Conservation (phyloP, 2,888 invertebrate genomes). For the Sinhomidia bicolor region DNA sequence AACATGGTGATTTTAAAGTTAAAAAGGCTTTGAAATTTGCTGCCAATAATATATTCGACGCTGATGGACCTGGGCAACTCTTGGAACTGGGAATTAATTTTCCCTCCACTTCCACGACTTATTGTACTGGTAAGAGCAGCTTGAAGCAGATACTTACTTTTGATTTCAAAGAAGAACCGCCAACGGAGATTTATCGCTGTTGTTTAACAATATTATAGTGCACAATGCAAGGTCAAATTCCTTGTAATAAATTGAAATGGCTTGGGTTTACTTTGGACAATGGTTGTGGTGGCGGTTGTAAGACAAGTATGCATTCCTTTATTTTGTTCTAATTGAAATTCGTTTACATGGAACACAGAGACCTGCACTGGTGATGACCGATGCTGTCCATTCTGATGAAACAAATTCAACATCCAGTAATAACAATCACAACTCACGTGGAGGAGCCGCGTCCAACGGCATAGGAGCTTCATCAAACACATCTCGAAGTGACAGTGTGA, state of each 20-base stretch:
- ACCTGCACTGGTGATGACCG: conserved; percentile 80
- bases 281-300: not conserved
- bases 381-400: conserved; percentile 77
- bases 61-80: conserved; percentile 72
- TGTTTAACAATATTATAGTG: too few species aligned
- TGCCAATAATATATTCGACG: not conserved
- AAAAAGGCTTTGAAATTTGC: not conserved
- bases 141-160: too few species aligned
- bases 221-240: too few species aligned
- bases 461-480: conserved; percentile 78
- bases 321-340: conserved; percentile 20
- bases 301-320: not conserved
- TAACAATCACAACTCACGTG: not conserved
- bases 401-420: not conserved
- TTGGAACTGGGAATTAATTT: conserved; percentile 80
- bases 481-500: conserved; percentile 80
- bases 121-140: conserved; percentile 77
- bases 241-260: too few species aligned
- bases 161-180: too few species aligned
- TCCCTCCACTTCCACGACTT: conserved; percentile 80
- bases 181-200: too few species aligned
- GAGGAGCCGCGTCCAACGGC: conserved; percentile 18
- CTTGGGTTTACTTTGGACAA: not conserved
- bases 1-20: not conserved
- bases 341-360: conserved; percentile 69